phyloP scores from a whole-genome alignment of 2,797 vertebrate species.

The Hypotaenidia okinawae region DNA sequence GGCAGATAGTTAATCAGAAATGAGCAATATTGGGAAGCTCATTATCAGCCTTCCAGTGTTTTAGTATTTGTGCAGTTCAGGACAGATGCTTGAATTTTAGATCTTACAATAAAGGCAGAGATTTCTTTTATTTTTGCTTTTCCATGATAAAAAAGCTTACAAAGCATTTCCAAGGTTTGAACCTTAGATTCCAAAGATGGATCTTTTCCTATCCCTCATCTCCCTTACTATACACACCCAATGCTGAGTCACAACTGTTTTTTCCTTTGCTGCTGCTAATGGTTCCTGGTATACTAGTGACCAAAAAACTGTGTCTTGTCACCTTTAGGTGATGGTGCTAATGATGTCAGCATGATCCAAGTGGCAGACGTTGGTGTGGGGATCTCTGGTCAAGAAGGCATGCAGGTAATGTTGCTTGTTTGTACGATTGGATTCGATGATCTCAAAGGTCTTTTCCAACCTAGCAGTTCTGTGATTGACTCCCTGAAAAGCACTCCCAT shows the following conservation, averaged over 20 bases:
- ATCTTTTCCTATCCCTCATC: not conserved
- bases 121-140: not conserved
- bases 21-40: not conserved
- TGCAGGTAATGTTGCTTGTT: constrained; percentile 87
- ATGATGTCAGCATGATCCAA: constrained; percentile 99
- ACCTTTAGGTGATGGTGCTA: constrained; percentile 93
- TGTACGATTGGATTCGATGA: no score
- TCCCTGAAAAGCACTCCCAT: not conserved
- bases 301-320: constrained; percentile 31
- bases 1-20: not conserved
- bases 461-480: no score
- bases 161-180: not conserved
- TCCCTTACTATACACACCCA: not conserved
- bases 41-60: not conserved
- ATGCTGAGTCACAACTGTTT: not conserved
- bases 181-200: not conserved
- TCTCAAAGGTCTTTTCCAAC: no score
- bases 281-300: constrained; percentile 15
- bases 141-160: not conserved
- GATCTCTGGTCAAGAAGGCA: constrained; percentile 97
- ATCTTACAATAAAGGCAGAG: not conserved
- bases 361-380: constrained; percentile 97
- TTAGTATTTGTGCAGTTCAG: not conserved
- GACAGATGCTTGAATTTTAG: not conserved
- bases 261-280: constrained; percentile 50